These are phyloP conservation scores for Petrocephalus sullivani DNA, from an alignment of 2,797 vertebrate genomes.

Conservation along the genomic window DNA sequence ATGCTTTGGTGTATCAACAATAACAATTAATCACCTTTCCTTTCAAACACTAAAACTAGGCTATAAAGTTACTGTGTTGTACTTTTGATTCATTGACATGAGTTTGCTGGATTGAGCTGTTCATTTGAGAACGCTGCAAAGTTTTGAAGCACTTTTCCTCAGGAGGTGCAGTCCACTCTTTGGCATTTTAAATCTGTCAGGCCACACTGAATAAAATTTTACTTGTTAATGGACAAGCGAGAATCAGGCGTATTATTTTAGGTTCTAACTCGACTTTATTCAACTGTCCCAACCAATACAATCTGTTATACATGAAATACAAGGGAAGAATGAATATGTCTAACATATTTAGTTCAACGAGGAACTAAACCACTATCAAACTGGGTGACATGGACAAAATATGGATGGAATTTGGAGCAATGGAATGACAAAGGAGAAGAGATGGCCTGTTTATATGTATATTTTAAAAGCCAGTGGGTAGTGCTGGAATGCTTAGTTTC, in stretches of 20 bases:
- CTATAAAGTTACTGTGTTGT: neutral
- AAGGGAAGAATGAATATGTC: neutral
- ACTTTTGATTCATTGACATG: neutral
- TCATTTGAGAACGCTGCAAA: neutral
- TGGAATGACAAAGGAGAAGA: neutral
- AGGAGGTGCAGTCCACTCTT: neutral
- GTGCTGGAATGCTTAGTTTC: neutral
- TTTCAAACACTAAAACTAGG: neutral
- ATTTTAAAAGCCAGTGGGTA: neutral
- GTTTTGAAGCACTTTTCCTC: neutral
- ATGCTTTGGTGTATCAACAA: too few relatives aligned
- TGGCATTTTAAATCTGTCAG: neutral
- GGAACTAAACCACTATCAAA: neutral
- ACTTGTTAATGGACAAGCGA: neutral
- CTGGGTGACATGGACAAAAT: neutral
- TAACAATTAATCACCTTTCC: too few relatives aligned
- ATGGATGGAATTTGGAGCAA: neutral
- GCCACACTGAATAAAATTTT: neutral
- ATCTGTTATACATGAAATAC: neutral
- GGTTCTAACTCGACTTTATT: neutral
- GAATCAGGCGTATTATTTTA: neutral
- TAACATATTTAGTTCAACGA: neutral
- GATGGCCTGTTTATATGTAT: neutral
- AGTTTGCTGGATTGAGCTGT: neutral
- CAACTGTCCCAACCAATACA: neutral